A percentile compares a stretch with the other conserved stretches of the same genome.
Evolutionary conservation across 2,113 vertebrate genomes (phyloP).

Genomic region (Anoplopoma fimbria): DNA sequence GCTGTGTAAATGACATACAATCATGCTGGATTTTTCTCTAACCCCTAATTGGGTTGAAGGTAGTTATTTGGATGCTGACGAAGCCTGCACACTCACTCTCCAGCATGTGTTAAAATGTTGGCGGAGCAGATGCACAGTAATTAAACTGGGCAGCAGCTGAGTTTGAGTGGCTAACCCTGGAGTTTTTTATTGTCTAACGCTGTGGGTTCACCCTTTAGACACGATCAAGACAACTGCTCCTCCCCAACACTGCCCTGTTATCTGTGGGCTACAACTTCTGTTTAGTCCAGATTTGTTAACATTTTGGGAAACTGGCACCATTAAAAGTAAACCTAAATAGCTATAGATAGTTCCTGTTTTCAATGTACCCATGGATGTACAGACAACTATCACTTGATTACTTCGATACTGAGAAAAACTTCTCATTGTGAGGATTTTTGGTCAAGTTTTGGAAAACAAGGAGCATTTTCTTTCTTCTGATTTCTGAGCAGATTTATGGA

Average conservation of each 20-base stretch:
- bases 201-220: not conserved
- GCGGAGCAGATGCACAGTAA: slow-evolving; percentile 28
- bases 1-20: slow-evolving; percentile 45
- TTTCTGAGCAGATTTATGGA: not conserved
- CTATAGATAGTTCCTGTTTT: not conserved
- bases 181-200: not conserved
- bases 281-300: slow-evolving; percentile 3
- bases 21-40: slow-evolving; percentile 49
- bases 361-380: not conserved
- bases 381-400: not conserved
- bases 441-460: not conserved
- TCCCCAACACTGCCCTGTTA: not conserved
- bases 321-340: not conserved
- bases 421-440: not conserved
- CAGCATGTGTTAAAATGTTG: slow-evolving; percentile 35
- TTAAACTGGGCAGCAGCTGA: slow-evolving; percentile 9
- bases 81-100: slow-evolving; percentile 2
- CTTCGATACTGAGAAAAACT: not conserved
- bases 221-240: not conserved
- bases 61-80: slow-evolving; percentile 44
- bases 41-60: slow-evolving; percentile 39
- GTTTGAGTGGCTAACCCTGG: slow-evolving; percentile 7
- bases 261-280: not conserved
- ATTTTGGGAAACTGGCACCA: not conserved
- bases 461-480: not conserved